phyloP scores from a whole-genome alignment of 2,113 vertebrate genomes.

The Chionis minor region DNA sequence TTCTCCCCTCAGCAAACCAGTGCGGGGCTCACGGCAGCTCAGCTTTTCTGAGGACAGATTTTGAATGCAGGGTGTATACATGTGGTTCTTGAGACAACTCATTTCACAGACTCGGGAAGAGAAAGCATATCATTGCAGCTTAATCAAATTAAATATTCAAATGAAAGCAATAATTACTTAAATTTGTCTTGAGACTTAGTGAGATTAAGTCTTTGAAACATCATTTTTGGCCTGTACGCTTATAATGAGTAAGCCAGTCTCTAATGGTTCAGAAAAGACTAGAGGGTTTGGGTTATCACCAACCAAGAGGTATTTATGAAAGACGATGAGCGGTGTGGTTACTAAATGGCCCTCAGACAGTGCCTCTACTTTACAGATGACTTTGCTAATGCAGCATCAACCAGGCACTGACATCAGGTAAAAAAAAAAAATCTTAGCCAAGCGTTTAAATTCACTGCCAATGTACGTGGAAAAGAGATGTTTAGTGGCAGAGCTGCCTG shows the following conservation, averaged over 20 bases:
- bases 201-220: conserved; percentile 67
- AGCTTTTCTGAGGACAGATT: background rate
- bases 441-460: background rate
- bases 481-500: background rate
- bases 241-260: conserved; percentile 45
- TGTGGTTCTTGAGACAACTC: background rate
- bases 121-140: background rate
- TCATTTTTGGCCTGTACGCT: conserved; percentile 53
- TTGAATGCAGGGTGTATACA: background rate
- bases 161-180: conserved; percentile 67
- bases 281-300: background rate
- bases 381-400: background rate
- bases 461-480: background rate
- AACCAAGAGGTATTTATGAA: conserved; percentile 35
- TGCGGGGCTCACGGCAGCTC: background rate
- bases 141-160: conserved; percentile 73
- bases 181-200: conserved; percentile 63
- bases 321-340: background rate
- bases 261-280: conserved; percentile 27
- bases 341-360: background rate
- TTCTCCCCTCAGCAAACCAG: background rate
- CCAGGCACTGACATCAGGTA: background rate
- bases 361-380: background rate
- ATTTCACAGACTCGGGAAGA: conserved; percentile 3
- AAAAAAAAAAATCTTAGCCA: background rate